Percentiles rank a stretch among this genome's conserved stretches.
phyloP scores from a whole-genome alignment of 2,888 invertebrate species.

The Hyppa rectilinea region DNA sequence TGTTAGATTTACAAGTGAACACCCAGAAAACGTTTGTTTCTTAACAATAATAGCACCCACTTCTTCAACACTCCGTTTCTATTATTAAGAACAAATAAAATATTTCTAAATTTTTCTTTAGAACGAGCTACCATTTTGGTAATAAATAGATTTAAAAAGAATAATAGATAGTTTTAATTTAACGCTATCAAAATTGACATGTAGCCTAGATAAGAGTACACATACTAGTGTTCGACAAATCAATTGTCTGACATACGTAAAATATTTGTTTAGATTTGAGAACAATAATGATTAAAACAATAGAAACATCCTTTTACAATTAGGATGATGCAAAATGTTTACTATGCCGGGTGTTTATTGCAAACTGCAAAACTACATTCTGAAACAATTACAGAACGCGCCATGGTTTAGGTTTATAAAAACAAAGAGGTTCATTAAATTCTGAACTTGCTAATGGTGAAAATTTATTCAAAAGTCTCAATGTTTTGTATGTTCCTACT shows the following conservation, averaged over 20 bases:
- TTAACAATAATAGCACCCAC: background rate
- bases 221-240: background rate
- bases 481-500: too few relatives aligned
- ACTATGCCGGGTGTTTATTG: too few relatives aligned
- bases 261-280: slow-evolving; percentile 4
- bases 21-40: background rate
- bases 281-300: slow-evolving; percentile 8
- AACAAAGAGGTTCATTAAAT: too few relatives aligned
- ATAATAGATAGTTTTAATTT: background rate
- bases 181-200: background rate
- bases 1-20: background rate
- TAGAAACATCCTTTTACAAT: background rate
- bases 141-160: background rate
- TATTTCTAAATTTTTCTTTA: background rate
- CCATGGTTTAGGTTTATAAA: too few relatives aligned
- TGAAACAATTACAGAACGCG: too few relatives aligned
- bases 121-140: background rate
- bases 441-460: too few relatives aligned
- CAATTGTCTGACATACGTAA: background rate
- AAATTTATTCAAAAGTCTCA: too few relatives aligned
- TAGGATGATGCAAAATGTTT: slow-evolving; percentile 2
- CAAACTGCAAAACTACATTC: too few relatives aligned
- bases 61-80: slow-evolving; percentile 2
- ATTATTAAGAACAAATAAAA: background rate
- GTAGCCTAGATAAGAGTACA: background rate